phyloP scores from a whole-genome alignment of 2,888 invertebrate genomes.

The Metellina segmentata region DNA sequence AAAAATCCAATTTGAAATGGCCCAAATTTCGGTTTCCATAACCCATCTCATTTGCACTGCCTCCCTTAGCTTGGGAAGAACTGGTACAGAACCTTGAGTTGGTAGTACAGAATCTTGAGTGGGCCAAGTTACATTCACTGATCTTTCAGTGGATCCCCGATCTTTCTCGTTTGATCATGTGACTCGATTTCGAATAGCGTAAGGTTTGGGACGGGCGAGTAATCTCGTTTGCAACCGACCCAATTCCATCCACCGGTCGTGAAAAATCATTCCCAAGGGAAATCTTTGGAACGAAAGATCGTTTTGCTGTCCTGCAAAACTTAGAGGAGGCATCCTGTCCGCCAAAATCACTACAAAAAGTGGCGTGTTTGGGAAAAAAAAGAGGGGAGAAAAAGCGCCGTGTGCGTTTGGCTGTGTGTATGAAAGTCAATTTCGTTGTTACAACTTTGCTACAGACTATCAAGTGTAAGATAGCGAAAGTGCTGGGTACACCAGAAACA shows the following conservation, averaged over 20 bases:
- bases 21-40: too few relatives aligned
- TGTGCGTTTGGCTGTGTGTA: slow-evolving; percentile 24
- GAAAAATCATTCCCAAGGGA: background rate
- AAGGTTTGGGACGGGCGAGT: too few relatives aligned
- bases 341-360: slow-evolving; percentile 29
- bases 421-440: slow-evolving; percentile 55
- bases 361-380: slow-evolving; percentile 34
- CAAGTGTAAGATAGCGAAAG: slow-evolving; percentile 51
- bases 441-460: slow-evolving; percentile 71
- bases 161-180: too few relatives aligned
- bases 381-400: background rate
- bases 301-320: background rate
- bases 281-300: background rate
- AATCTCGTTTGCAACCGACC: too few relatives aligned
- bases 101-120: too few relatives aligned
- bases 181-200: too few relatives aligned
- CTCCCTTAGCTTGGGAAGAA: too few relatives aligned
- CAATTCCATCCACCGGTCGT: background rate
- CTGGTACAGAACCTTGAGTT: too few relatives aligned
- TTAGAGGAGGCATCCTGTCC: slow-evolving; percentile 56
- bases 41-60: too few relatives aligned
- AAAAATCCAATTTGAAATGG: too few relatives aligned
- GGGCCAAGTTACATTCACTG: too few relatives aligned
- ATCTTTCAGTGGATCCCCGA: too few relatives aligned
- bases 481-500: background rate